A percentile compares a stretch with the other conserved stretches of the same genome.
phyloP scores from a whole-genome alignment of 2,888 invertebrate genomes.

The Phortica magna region DNA sequence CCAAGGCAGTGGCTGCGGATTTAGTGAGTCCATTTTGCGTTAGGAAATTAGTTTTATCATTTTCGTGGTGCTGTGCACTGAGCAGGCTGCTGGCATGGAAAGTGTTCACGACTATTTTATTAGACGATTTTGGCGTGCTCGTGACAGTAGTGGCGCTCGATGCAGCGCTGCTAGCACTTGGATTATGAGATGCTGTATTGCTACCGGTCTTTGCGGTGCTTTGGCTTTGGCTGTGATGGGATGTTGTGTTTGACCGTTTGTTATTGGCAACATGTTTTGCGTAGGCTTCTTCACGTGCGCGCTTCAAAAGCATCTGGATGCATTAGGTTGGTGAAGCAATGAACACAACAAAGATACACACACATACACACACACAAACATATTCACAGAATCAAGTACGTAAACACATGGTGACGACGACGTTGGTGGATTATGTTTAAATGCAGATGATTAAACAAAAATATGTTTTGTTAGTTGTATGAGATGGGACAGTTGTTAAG shows the following conservation, averaged over 20 bases:
- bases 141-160: conserved; percentile 22
- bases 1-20: conserved; percentile 69
- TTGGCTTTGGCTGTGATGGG: conserved; percentile 28
- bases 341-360: conserved; percentile 42
- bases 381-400: conserved; percentile 33
- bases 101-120: conserved; percentile 76
- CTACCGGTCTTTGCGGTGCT: conserved; percentile 32
- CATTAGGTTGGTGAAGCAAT: conserved; percentile 57
- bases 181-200: conserved; percentile 36
- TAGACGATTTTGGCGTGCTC: conserved; percentile 58
- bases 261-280: conserved; percentile 52
- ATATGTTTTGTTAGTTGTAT: conserved; percentile 28
- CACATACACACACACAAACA: conserved; percentile 42
- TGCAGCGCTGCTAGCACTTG: conserved; percentile 27
- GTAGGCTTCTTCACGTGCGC: conserved; percentile 71
- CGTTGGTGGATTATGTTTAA: conserved; percentile 9
- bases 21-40: conserved; percentile 73
- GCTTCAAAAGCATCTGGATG: conserved; percentile 76
- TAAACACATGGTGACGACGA: conserved; percentile 17
- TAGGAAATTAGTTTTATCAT: conserved; percentile 69
- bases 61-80: conserved; percentile 66
- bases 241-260: conserved; percentile 46
- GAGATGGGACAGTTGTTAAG: conserved; percentile 3
- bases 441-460: not conserved
- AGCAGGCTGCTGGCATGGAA: conserved; percentile 76